A percentile compares a stretch with the other conserved stretches of the same genome.
Conservation (phyloP, 2,797 vertebrate species). For the Rhinatrema bivittatum region DNA sequence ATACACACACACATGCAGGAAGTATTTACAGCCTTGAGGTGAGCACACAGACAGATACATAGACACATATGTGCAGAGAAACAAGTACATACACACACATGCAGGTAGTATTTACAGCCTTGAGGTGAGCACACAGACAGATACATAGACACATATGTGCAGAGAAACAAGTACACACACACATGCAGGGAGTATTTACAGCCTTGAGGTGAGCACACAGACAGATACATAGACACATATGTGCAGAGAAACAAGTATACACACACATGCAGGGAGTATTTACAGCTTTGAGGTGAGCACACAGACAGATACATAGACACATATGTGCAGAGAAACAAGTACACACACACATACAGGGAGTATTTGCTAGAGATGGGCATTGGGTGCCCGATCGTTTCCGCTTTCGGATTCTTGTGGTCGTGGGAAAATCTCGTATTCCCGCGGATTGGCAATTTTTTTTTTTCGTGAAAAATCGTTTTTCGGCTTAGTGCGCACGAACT, state of each 20-base stretch:
- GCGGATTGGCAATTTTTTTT: too few relatives aligned
- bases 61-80: too few relatives aligned
- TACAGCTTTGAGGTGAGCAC: neutral
- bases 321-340: neutral
- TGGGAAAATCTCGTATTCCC: too few relatives aligned
- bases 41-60: constrained; percentile 32
- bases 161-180: too few relatives aligned
- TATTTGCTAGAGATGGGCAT: neutral
- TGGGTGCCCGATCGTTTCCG: too few relatives aligned
- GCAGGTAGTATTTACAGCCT: constrained; percentile 67
- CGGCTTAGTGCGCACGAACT: too few relatives aligned
- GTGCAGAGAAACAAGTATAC: neutral
- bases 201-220: constrained; percentile 36
- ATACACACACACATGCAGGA: too few relatives aligned
- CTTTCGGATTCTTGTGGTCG: too few relatives aligned
- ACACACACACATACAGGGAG: constrained; percentile 14
- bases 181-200: too few relatives aligned
- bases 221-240: constrained; percentile 31
- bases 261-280: constrained; percentile 19
- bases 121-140: constrained; percentile 30
- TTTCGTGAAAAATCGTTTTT: too few relatives aligned
- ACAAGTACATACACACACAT: too few relatives aligned
- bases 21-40: constrained; percentile 65
- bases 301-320: neutral
- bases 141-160: constrained; percentile 34